Percentiles rank a stretch among this genome's conserved stretches.
phyloP scores from a whole-genome alignment of 2,797 vertebrate genomes.

The Ctenopoma kingsleyae region DNA sequence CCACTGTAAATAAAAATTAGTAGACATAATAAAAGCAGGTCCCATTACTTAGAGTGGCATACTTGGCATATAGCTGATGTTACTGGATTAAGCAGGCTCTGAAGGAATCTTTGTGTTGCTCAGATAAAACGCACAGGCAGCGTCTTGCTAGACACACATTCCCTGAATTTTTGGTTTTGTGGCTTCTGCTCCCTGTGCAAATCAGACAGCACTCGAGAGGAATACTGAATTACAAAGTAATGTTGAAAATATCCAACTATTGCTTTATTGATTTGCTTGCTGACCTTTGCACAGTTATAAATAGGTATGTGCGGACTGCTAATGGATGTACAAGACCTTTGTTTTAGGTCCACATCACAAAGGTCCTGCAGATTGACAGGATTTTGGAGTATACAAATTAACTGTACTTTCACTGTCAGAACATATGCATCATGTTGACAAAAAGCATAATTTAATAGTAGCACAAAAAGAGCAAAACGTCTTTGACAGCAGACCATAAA shows the following conservation, averaged over 20 bases:
- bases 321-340: conserved; percentile 52
- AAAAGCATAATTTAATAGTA: conserved; percentile 10
- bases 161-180: conserved; percentile 11
- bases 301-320: conserved; percentile 56
- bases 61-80: conserved; percentile 47
- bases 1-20: conserved; percentile 45
- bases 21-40: conserved; percentile 44
- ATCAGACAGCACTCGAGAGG: conserved; percentile 30
- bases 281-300: conserved; percentile 71
- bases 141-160: conserved; percentile 12
- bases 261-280: conserved; percentile 62
- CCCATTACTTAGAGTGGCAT: conserved; percentile 56
- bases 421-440: not conserved
- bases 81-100: conserved; percentile 41
- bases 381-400: not conserved
- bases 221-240: conserved; percentile 54
- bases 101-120: conserved; percentile 11
- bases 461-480: not conserved
- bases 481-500: conserved; percentile 28
- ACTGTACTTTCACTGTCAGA: not conserved
- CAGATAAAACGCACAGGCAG: conserved; percentile 13
- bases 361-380: too few species aligned
- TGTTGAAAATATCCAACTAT: conserved; percentile 62
- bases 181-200: conserved; percentile 15
- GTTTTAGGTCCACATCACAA: too few species aligned